phyloP scores from a whole-genome alignment of 2,888 invertebrate species.

The Trachelus tabidus region DNA sequence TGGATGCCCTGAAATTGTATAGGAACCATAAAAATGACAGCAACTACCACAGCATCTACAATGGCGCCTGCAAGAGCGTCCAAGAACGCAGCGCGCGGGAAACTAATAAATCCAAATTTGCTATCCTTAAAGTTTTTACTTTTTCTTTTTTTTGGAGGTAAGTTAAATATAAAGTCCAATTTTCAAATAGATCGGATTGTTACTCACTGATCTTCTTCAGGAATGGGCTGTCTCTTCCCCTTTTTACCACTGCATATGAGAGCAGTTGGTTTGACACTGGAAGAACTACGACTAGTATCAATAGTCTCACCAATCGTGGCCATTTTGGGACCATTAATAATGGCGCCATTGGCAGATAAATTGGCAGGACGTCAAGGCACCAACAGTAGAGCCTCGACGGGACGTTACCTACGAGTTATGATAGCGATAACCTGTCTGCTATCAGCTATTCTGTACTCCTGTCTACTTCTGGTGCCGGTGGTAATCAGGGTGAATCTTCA shows the following conservation, averaged over 20 bases:
- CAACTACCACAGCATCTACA: background rate
- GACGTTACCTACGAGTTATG: constrained; percentile 75
- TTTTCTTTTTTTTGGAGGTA: constrained; percentile 85
- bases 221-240: constrained; percentile 84
- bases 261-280: constrained; percentile 77
- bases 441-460: constrained; percentile 76
- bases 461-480: constrained; percentile 75
- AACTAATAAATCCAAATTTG: constrained; percentile 76
- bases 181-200: background rate
- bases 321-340: constrained; percentile 80
- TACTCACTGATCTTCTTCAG: constrained; percentile 64
- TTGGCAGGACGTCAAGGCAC: constrained; percentile 68
- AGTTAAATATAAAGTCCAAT: constrained; percentile 42
- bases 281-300: constrained; percentile 82
- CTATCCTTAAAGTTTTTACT: constrained; percentile 83
- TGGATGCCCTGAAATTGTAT: background rate
- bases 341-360: constrained; percentile 84
- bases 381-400: constrained; percentile 68
- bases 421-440: constrained; percentile 77
- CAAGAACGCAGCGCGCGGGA: constrained; percentile 53
- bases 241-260: constrained; percentile 85
- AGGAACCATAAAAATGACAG: background rate
- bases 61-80: constrained; percentile 21
- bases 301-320: constrained; percentile 84
- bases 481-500: constrained; percentile 72